Evolutionary conservation across 2,113 vertebrate species (phyloP), one percentile per base, ranked within the genome.

Genomic region (Hystrix cristata): DNA sequence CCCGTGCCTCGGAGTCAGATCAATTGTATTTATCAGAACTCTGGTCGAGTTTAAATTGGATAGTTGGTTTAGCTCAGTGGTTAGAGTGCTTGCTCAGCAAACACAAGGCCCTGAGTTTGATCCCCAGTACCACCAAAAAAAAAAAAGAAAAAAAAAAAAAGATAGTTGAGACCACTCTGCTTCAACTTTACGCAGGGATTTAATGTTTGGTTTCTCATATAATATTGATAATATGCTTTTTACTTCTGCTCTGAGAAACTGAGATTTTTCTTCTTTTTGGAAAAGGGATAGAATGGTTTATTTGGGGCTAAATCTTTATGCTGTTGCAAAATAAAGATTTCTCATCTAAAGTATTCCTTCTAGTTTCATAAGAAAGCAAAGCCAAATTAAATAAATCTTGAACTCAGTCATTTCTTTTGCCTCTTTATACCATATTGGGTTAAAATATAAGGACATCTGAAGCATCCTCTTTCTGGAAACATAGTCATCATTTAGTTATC

Each of bases 401-500:
- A 51, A 55, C 3, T 86, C 76, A 23, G 25, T 72, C 29, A 62
- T 89, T 89, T 91, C 60, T 43, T 64, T 62, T 71, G 18, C 25
- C n/a, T 67, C 51, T 87, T 67, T 60, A 59, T 67, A 51, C 19
- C 53, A 25, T 31, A 53, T 87, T 67, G 83, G 15, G 51, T 83
- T 78, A 95, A 94, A 72, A 80, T 74, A 2, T 71, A 92, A 92
- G 31, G 46, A 72, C 15, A 65, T 59, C 53, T 92, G 92, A 90
- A 69, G 64, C 0, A 31, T 16, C 60, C 55, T 87, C n/a, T 84
- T 71, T 78, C n/a, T 62, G 51, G 86, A 94, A 48, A 51, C 62
- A 90, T 12, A 48, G 76, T 94, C 84, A 91, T 87, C 60, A 81
- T 78, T 92, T 80, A 86, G 82, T 78, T 94, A 74, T 7, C 55